Evolutionary conservation across 2,888 invertebrate species (phyloP), one percentile per base, ranked within the genome.

Genomic region (Lissonota sp.): DNA sequence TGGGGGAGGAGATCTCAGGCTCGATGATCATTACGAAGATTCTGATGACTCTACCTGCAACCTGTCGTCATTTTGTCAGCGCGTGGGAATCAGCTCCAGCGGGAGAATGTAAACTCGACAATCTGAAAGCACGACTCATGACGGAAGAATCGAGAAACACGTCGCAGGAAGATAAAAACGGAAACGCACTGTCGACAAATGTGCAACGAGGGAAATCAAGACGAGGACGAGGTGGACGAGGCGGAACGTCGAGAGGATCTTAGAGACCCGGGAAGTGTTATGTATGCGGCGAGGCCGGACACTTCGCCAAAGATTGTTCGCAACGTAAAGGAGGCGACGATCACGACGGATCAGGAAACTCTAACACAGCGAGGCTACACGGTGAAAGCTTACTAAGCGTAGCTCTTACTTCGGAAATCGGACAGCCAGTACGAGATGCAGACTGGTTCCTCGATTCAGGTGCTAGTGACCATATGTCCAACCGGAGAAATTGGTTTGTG

Each of bases 11-110:
- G 37, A 80, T 86, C n/a, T 64, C 76, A 0, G 79, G 85, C 5
- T 55, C 74, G 7, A 86, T 87, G 85, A 78, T 86, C 0, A 84
- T 84, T 6, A 84, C 84, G n/a, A 84, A 84, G 71, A 82, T 87
- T n/a, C 53, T 85, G 6, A 83, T 84, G 80, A 85, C 86, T 0
- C 46, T 86, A 5, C 85, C 85, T 6, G 7, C 46, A 2, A 55
- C 4, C 4, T 86, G 62, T 49, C 77, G 83, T 60, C 73, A 87
- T 69, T 86, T 87, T 16, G 55, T 80, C 5, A 85, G 81, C 8
- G 84, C 82, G 0, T 86, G 85, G 84, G 84, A 84, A 42, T 85
- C 83, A 0, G 67, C 78, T 5, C 49, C 70, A 44, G 49, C 40
- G 16, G 73, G 26, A 42, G 16, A 82, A 2, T 74, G 77, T n/a